These are phyloP conservation scores for Phasia obesa DNA, from an alignment of 2,888 invertebrate species.

Conservation along the genomic window DNA sequence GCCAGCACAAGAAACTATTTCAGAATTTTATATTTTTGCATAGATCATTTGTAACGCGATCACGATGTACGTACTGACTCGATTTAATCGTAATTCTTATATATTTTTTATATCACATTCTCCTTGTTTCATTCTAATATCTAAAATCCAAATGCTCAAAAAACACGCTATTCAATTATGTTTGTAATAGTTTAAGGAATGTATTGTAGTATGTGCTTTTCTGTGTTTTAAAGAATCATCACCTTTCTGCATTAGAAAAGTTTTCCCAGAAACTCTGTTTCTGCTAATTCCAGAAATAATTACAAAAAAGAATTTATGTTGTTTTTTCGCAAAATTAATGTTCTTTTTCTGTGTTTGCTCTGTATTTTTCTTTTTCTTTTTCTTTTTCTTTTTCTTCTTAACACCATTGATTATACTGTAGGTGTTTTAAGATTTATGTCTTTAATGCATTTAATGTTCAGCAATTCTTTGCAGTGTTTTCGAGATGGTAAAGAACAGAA, in stretches of 20 bases:
- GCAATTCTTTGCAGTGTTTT: slow-evolving; percentile 21
- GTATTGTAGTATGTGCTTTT: not conserved
- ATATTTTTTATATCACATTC: no score
- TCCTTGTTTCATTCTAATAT: no score
- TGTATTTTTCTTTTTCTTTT: no score
- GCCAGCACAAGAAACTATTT: no score
- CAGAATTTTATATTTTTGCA: no score
- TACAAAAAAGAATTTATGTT: slow-evolving; percentile 80
- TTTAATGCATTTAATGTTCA: slow-evolving; percentile 35
- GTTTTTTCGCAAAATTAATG: slow-evolving; percentile 78
- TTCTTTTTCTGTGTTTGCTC: slow-evolving; percentile 66
- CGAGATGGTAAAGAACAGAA: not conserved
- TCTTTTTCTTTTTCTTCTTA: slow-evolving; percentile 18
- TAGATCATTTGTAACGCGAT: no score
- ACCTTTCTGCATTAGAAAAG: slow-evolving; percentile 13
- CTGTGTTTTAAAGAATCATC: slow-evolving; percentile 18
- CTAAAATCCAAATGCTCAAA: not conserved
- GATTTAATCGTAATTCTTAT: no score
- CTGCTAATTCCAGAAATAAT: slow-evolving; percentile 81
- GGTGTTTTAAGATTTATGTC: slow-evolving; percentile 54
- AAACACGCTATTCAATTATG: not conserved
- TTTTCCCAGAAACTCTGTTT: slow-evolving; percentile 64
- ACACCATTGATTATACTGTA: slow-evolving; percentile 43
- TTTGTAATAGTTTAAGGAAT: not conserved
- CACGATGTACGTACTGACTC: no score